Evolutionary conservation across 1,140 invertebrate species (phyloP).

Genomic region (Halyomorpha halys): DNA sequence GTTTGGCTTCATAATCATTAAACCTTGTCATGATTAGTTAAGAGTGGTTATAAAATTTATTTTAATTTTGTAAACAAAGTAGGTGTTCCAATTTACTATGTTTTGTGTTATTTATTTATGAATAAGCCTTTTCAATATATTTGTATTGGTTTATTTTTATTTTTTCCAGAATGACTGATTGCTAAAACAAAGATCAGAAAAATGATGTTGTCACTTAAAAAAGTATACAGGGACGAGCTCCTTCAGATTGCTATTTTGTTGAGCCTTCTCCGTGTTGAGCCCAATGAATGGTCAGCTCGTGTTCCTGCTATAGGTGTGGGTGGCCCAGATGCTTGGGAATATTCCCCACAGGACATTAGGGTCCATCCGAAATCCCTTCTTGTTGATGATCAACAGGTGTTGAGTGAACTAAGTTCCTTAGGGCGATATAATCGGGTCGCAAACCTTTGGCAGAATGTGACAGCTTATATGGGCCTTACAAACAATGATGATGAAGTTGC

Average conservation of each 20-base stretch:
- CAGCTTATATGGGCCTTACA: slow-evolving; percentile 42
- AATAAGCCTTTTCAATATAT: not conserved
- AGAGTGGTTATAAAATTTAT: too few relatives aligned
- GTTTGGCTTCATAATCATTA: too few relatives aligned
- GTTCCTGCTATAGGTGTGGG: slow-evolving; percentile 42
- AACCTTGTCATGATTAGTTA: too few relatives aligned
- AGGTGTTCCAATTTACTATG: too few relatives aligned
- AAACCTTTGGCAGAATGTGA: slow-evolving; percentile 39
- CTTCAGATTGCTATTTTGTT: slow-evolving; percentile 65
- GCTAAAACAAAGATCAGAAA: not conserved
- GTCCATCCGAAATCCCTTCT: slow-evolving; percentile 62
- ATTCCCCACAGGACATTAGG: slow-evolving; percentile 38
- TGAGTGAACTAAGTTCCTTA: slow-evolving; percentile 63
- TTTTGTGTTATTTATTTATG: too few relatives aligned
- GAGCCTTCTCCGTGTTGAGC: slow-evolving; percentile 62
- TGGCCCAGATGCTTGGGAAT: slow-evolving; percentile 39
- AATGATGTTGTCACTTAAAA: slow-evolving; percentile 61
- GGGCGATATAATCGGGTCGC: slow-evolving; percentile 44
- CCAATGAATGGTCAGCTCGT: slow-evolving; percentile 38
- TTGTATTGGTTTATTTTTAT: not conserved
- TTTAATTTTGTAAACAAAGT: too few relatives aligned
- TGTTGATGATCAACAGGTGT: slow-evolving; percentile 57
- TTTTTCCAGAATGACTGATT: slow-evolving; percentile 7
- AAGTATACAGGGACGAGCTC: slow-evolving; percentile 64
- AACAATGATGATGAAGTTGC: slow-evolving; percentile 36